Evolutionary conservation across 2,797 vertebrate species (phyloP).

Genomic region (Acipenser ruthenus): DNA sequence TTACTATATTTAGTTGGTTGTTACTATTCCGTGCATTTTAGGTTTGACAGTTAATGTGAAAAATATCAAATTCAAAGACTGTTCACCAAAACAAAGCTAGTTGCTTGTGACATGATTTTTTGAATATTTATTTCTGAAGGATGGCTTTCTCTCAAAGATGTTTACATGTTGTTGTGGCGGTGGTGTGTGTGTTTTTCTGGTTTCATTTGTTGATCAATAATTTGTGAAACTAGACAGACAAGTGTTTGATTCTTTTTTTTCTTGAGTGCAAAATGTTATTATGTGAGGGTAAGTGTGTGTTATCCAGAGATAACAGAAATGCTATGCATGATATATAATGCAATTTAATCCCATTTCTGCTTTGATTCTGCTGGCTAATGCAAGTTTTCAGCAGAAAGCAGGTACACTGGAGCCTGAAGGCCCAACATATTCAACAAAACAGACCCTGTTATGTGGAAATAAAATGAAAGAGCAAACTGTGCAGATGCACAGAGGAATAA

Average conservation of each 20-base stretch:
- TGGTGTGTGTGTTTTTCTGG: too few species aligned
- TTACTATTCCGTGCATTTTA: too few species aligned
- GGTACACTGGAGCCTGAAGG: constrained; percentile 32
- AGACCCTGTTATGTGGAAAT: constrained; percentile 18
- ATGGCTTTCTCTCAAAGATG: neutral
- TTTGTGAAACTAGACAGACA: constrained; percentile 43
- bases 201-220: constrained; percentile 30
- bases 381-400: constrained; percentile 41
- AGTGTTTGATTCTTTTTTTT: constrained; percentile 45
- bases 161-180: too few species aligned
- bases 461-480: neutral
- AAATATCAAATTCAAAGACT: too few species aligned
- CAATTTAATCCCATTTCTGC: constrained; percentile 57
- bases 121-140: neutral
- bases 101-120: too few species aligned
- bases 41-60: too few species aligned
- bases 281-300: constrained; percentile 41
- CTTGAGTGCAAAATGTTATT: constrained; percentile 50
- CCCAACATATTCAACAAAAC: constrained; percentile 25
- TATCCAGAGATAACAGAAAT: constrained; percentile 55
- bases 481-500: constrained; percentile 30
- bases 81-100: too few species aligned
- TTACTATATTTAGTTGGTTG: too few species aligned
- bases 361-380: constrained; percentile 48
- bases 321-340: constrained; percentile 50